Conservation (phyloP, 2,113 vertebrate genomes). For the Pangasianodon gigas region DNA sequence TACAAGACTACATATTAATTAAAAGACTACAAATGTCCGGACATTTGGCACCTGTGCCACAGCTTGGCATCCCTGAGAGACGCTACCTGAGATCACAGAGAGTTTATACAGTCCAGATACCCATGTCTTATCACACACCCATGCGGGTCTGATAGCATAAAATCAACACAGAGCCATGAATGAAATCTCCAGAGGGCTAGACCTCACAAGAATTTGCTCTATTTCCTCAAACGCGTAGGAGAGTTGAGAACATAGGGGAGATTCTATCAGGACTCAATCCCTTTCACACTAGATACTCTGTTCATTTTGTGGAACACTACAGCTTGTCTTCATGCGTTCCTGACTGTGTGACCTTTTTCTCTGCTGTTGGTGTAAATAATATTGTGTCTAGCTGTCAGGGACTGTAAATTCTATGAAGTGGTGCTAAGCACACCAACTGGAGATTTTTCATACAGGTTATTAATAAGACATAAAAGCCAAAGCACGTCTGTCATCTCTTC, state of each 20-base stretch:
- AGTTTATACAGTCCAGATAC: constrained; percentile 77
- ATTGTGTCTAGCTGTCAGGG: background rate
- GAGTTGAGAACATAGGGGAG: constrained; percentile 47
- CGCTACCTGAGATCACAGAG: constrained; percentile 48
- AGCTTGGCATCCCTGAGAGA: constrained; percentile 7
- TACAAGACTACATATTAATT: background rate
- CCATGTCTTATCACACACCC: constrained; percentile 54
- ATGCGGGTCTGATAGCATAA: constrained; percentile 63
- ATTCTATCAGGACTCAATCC: constrained; percentile 61
- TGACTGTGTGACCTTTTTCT: background rate
- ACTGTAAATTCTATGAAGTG: background rate
- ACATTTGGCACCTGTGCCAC: constrained; percentile 37
- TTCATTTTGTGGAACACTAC: constrained; percentile 20
- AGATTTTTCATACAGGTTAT: constrained; percentile 4
- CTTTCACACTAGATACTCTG: constrained; percentile 28
- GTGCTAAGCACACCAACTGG: constrained; percentile 2
- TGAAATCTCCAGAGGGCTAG: constrained; percentile 62
- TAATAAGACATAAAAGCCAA: background rate
- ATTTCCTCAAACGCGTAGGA: constrained; percentile 47
- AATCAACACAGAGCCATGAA: constrained; percentile 60
- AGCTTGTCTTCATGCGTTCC: background rate
- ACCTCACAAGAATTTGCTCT: constrained; percentile 63
- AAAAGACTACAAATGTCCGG: background rate
- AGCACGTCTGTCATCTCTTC: background rate
- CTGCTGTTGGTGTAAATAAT: background rate